These are phyloP conservation scores for Kradibia gibbosae DNA, from an alignment of 1,140 invertebrate species.

Conservation along the genomic window DNA sequence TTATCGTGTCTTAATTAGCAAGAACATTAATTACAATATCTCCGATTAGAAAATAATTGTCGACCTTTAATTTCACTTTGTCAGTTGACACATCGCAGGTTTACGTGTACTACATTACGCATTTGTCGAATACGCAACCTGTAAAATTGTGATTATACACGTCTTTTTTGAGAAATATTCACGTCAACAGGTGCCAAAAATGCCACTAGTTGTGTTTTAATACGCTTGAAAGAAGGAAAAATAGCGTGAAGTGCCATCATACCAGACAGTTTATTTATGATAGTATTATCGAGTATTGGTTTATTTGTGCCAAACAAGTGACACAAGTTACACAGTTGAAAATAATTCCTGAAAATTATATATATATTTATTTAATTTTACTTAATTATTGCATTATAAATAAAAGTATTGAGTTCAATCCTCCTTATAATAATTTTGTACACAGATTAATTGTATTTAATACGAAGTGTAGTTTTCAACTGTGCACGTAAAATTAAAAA, in stretches of 20 bases:
- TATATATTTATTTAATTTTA: too few species aligned
- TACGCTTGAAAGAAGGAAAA: conserved; percentile 44
- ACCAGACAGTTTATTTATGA: conserved; percentile 68
- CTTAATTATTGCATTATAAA: too few species aligned
- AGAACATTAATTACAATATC: background rate
- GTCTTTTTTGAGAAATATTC: background rate
- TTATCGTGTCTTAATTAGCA: conserved; percentile 6
- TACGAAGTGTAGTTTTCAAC: background rate
- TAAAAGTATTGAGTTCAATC: too few species aligned
- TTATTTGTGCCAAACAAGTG: conserved; percentile 49
- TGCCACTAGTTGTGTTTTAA: conserved; percentile 18
- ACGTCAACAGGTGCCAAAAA: background rate
- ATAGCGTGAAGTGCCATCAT: conserved; percentile 74
- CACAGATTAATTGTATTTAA: background rate
- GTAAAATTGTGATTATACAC: conserved; percentile 6
- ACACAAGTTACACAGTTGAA: conserved; percentile 32
- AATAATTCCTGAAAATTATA: background rate
- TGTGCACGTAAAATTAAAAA: conserved; percentile 10
- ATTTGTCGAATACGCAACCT: conserved; percentile 24
- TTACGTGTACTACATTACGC: background rate
- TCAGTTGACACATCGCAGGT: conserved; percentile 1
- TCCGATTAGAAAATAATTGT: conserved; percentile 38
- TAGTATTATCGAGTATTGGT: conserved; percentile 68
- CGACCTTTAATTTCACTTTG: conserved; percentile 42
- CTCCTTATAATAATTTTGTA: too few species aligned